Evolutionary conservation across 2,113 vertebrate species (phyloP).

Genomic region (Ptilorrhoa leucosticta): DNA sequence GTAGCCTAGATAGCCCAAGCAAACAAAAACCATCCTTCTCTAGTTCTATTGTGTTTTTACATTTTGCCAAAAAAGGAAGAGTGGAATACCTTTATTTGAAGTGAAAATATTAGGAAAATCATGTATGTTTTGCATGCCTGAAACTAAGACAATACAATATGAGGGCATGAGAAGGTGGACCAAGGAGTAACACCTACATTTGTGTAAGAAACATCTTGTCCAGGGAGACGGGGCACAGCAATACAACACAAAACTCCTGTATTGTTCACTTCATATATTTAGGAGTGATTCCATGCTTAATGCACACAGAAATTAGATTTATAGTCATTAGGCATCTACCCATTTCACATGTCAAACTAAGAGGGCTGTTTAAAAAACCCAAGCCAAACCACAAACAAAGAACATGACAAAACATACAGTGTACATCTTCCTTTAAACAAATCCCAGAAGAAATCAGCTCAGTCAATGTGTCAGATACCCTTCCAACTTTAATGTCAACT

Average conservation of each 20-base stretch:
- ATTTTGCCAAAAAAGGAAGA: not conserved
- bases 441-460: not conserved
- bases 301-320: not conserved
- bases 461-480: not conserved
- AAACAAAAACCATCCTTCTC: not conserved
- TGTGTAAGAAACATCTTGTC: not conserved
- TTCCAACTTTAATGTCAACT: not conserved
- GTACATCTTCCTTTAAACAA: not conserved
- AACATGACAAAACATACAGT: not conserved
- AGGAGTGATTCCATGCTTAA: not conserved
- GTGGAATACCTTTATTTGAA: not conserved
- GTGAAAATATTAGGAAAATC: not conserved
- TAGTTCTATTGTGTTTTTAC: not conserved
- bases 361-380: not conserved
- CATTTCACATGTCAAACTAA: not conserved
- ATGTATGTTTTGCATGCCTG: fast-evolving
- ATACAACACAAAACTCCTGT: not conserved
- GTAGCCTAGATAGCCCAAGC: not conserved
- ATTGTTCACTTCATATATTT: not conserved
- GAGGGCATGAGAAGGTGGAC: not conserved
- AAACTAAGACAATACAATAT: not conserved
- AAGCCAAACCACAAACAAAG: not conserved
- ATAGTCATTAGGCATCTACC: not conserved
- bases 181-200: not conserved
- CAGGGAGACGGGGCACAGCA: fast-evolving